Base-by-base conservation (phyloP, 2,888 invertebrate species). In the Lymantria dispar region DNA sequence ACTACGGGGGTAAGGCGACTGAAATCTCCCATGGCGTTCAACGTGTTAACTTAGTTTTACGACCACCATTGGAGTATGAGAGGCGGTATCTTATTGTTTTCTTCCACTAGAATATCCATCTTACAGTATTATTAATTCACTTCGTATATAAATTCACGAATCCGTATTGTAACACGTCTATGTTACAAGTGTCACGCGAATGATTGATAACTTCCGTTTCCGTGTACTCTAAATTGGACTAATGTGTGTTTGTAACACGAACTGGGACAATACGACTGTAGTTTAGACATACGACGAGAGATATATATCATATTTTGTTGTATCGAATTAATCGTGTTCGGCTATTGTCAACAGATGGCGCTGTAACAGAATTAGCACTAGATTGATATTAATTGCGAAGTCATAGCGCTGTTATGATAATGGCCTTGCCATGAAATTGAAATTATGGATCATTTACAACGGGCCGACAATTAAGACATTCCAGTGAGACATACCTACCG, bases 121-220 rank as follows among this genome's bases (percentile, higher is more conserved):
- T 22, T 22, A 22, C 22, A 5, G 22, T 22, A 22, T 22, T 22
- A 22, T 22, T 22, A 22, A 22, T 22, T 22, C 22, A 22, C 22
- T 22, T 22, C 22, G 22, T 22, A n/a, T 8, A 12, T 61, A 61
- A 63, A 65, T 67, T 59, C 58, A 50, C 54, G 56, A 66, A 68
- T 67, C 57, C 60, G 56, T 64, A 62, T 44, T 59, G 52, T 58
- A 49, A 60, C 60, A 62, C 56, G 62, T 68, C 69, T 68, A 72
- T 73, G 74, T 71, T 75, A 75, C 70, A 54, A 68, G 61, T 78
- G 82, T 82, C 80, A 62, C 62, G 43, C 50, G 40, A 43, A 72
- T 81, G 81, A 83, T 82, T 76, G 77, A 83, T 82, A 64, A 72
- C 70, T 76, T 79, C 81, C 79, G 72, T 62, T 67, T 71, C 73